Conservation (phyloP, 30 jellyfish, hydroid and myxozoan species). For the Chironex yamaguchii region DNA sequence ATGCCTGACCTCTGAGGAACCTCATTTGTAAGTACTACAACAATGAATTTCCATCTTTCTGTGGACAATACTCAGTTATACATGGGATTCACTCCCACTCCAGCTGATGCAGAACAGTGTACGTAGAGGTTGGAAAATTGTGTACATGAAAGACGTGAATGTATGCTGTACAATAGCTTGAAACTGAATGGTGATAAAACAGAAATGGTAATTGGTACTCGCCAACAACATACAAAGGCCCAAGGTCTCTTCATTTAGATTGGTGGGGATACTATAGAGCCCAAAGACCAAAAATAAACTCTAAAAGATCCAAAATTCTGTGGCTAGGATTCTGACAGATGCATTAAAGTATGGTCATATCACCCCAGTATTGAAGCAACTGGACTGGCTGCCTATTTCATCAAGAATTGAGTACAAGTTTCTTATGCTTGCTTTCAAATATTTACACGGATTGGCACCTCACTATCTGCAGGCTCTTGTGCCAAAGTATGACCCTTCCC, state of each 20-base stretch:
- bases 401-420: constrained; percentile 54
- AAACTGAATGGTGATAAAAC: constrained; percentile 56
- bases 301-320: constrained; percentile 31
- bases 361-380: constrained; percentile 29
- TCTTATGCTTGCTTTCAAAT: constrained; percentile 63
- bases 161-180: constrained; percentile 57
- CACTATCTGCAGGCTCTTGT: constrained; percentile 25
- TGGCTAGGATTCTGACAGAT: constrained; percentile 31
- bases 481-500: constrained; percentile 30
- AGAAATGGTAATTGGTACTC: constrained; percentile 64
- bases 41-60: constrained; percentile 60
- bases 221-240: constrained; percentile 69
- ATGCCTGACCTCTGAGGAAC: constrained; percentile 46
- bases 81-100: constrained; percentile 59
- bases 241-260: constrained; percentile 57
- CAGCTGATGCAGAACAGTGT: constrained; percentile 67
- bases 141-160: constrained; percentile 44
- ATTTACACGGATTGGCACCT: constrained; percentile 53
- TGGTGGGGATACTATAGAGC: constrained; percentile 57
- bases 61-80: constrained; percentile 53
- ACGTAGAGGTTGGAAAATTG: constrained; percentile 45
- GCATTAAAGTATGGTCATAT: constrained; percentile 28
- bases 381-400: constrained; percentile 26
- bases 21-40: constrained; percentile 44
- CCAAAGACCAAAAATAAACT: constrained; percentile 49